Evolutionary conservation across 2,888 invertebrate species (phyloP).

Genomic region (Cantharis rufa): DNA sequence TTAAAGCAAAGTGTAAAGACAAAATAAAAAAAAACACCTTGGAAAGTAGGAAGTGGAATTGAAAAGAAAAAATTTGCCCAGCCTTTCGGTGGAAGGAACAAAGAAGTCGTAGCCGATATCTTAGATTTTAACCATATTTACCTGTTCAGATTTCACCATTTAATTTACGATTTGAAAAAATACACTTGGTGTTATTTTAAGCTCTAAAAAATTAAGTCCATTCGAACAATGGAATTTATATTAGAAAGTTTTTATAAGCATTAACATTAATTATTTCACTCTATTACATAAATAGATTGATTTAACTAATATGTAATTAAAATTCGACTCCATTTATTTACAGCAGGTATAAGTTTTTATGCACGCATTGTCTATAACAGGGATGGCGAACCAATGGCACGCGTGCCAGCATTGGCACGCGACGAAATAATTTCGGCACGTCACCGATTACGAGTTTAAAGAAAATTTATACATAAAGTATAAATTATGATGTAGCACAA

Average conservation of each 20-base stretch:
- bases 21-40: not conserved
- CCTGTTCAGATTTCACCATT: not conserved
- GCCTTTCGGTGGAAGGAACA: not conserved
- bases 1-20: not conserved
- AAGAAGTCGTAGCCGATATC: not conserved
- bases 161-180: not conserved
- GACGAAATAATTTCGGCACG: no score
- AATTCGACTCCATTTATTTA: not conserved
- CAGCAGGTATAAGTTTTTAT: not conserved
- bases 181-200: not conserved
- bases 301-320: not conserved
- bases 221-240: not conserved
- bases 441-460: no score
- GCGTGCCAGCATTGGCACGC: no score
- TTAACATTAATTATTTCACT: not conserved
- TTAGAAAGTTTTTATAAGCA: not conserved
- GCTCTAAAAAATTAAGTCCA: not conserved
- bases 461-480: no score
- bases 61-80: not conserved
- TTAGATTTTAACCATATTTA: not conserved
- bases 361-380: conserved; percentile 4
- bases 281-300: not conserved
- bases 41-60: not conserved
- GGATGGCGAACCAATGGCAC: no score
- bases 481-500: no score